A percentile compares a stretch with the other conserved stretches of the same genome.
Conservation (phyloP, 1,140 invertebrate species). For the Mycetomoellerius zeteki region DNA sequence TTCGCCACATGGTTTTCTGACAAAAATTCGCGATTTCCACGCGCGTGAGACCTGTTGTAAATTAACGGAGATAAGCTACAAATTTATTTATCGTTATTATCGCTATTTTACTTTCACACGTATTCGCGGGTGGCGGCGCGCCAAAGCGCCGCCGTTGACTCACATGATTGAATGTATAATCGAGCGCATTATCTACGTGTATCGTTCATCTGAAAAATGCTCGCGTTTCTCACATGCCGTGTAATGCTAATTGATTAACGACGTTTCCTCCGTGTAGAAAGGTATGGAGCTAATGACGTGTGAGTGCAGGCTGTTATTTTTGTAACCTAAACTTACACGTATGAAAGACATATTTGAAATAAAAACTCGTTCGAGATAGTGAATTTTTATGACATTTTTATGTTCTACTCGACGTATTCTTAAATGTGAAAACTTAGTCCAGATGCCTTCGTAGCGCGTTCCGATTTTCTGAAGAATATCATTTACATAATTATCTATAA, state of each 20-base stretch:
- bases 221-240: background rate
- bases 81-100: constrained; percentile 53
- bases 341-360: background rate
- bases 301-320: background rate
- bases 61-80: constrained; percentile 48
- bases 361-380: background rate
- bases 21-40: constrained; percentile 32
- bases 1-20: constrained; percentile 16
- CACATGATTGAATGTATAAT: constrained; percentile 45
- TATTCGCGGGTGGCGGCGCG: constrained; percentile 40
- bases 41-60: constrained; percentile 39
- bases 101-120: constrained; percentile 46
- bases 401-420: background rate
- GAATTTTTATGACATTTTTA: background rate
- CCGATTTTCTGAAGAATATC: background rate
- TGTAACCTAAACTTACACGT: background rate
- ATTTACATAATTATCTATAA: constrained; percentile 10
- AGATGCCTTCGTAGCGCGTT: background rate
- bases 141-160: constrained; percentile 38
- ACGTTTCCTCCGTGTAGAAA: constrained; percentile 16
- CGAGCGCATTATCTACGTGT: constrained; percentile 16
- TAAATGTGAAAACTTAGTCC: background rate
- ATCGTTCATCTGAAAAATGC: constrained; percentile 46
- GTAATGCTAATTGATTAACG: constrained; percentile 43
- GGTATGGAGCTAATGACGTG: background rate